These are phyloP conservation scores for Phania funesta DNA, from an alignment of 2,888 invertebrate genomes.

Conservation along the genomic window DNA sequence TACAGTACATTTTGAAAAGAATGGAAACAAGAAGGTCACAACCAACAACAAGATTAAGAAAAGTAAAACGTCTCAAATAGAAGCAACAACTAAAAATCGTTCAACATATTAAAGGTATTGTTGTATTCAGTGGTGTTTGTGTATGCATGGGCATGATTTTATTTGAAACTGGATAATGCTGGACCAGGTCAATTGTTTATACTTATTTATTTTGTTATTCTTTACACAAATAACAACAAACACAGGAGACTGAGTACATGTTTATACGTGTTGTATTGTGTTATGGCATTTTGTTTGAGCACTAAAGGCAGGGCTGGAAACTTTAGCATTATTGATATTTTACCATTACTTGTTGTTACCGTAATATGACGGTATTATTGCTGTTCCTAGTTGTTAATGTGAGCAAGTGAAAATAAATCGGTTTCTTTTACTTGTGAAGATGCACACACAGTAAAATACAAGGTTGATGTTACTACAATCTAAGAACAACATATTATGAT, in stretches of 20 bases:
- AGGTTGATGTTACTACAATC: no score
- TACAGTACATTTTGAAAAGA: slow-evolving; percentile 30
- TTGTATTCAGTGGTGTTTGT: not conserved
- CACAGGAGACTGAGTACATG: not conserved
- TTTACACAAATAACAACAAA: not conserved
- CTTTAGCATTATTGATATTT: not conserved
- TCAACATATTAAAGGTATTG: slow-evolving; percentile 19
- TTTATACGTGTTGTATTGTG: not conserved
- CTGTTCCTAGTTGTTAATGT: no score
- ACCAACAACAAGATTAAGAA: slow-evolving; percentile 49
- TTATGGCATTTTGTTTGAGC: slow-evolving; percentile 27
- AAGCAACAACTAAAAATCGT: slow-evolving; percentile 47
- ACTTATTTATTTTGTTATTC: slow-evolving; percentile 22
- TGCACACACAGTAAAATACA: no score
- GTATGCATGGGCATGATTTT: slow-evolving; percentile 20
- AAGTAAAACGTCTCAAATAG: slow-evolving; percentile 12
- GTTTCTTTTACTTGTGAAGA: no score
- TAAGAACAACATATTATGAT: no score
- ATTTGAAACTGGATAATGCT: slow-evolving; percentile 62
- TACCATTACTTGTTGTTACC: no score
- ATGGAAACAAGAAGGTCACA: slow-evolving; percentile 66
- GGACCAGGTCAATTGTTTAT: slow-evolving; percentile 65
- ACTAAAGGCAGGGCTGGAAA: not conserved
- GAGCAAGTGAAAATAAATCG: no score
- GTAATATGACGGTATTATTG: no score